Evolutionary conservation across 2,113 vertebrate species (phyloP).

Genomic region (Paratilapia polleni): DNA sequence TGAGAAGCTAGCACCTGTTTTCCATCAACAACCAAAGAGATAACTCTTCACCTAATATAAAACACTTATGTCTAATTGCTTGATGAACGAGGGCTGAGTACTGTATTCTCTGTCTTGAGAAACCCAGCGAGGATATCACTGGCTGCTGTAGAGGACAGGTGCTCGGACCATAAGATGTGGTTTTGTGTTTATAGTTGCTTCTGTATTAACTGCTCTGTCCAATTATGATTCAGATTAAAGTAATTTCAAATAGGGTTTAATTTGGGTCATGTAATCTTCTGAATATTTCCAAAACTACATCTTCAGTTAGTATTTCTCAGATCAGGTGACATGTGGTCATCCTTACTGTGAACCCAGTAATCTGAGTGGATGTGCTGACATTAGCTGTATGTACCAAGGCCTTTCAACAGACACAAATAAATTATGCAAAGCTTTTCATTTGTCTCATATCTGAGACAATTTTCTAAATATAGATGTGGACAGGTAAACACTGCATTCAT

Average conservation of each 20-base stretch:
- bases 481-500: constrained; percentile 10
- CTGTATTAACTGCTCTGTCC: neutral
- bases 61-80: neutral
- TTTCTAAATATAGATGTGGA: constrained; percentile 13
- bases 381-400: neutral
- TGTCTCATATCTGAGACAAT: neutral
- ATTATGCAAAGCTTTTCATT: neutral
- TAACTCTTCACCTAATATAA: neutral
- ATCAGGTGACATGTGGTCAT: neutral
- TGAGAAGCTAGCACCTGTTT: neutral
- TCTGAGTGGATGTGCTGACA: neutral
- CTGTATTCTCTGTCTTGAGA: neutral
- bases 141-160: neutral
- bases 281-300: neutral
- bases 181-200: neutral
- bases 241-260: neutral
- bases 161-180: neutral
- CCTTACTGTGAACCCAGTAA: neutral
- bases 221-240: neutral
- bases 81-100: constrained; percentile 2
- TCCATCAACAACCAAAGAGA: neutral
- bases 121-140: neutral
- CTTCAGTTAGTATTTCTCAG: neutral
- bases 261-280: neutral
- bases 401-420: neutral